Evolutionary conservation across 2,113 vertebrate genomes (phyloP), one percentile per base, ranked within the genome.

Genomic region (Emydura subglobosa): DNA sequence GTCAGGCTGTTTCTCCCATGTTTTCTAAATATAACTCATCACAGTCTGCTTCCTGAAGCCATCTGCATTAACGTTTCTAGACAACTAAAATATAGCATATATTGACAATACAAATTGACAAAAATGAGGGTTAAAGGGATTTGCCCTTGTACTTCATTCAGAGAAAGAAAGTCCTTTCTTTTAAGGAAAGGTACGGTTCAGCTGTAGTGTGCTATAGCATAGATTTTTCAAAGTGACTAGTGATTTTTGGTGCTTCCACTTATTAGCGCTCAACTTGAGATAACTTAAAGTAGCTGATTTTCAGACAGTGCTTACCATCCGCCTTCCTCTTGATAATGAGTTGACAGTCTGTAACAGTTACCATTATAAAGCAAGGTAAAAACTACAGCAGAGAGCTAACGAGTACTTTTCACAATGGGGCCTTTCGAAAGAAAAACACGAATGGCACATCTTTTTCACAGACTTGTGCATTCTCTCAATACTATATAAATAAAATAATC

Each of bases 21-120:
- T 87, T 95, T 95, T 83, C 87, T 94, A 90, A 96, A 85, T 94
- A 78, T 78, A 91, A 57, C 72, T 92, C 83, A 85, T 59, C 27
- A 84, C 57, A 80, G 82, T 85, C 80, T 95, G 59, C 22, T 65
- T 95, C 21, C 42, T 88, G 84, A 79, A 88, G 76, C 82, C 85
- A 72, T 94, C 93, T 95, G 61, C 27, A 72, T 86, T 86, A 81
- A 51, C 78, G 47, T 1, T 1, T 31, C 80, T 49, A 87, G 44
- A 90, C 61, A 90, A 88, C 86, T 53, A 91, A 93, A 94, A 68
- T 83, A 88, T 1, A 25, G 2, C 50, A 42, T 90, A 88, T 79
- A 74, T 96, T 5, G 93, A 27, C 94, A 96, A 47, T 78, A 68
- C 74, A 90, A 50, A 54, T 81, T 87, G 53, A 49, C 72, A 94